Base-by-base conservation (phyloP, 1,140 invertebrate genomes). In the Saccostrea echinata region DNA sequence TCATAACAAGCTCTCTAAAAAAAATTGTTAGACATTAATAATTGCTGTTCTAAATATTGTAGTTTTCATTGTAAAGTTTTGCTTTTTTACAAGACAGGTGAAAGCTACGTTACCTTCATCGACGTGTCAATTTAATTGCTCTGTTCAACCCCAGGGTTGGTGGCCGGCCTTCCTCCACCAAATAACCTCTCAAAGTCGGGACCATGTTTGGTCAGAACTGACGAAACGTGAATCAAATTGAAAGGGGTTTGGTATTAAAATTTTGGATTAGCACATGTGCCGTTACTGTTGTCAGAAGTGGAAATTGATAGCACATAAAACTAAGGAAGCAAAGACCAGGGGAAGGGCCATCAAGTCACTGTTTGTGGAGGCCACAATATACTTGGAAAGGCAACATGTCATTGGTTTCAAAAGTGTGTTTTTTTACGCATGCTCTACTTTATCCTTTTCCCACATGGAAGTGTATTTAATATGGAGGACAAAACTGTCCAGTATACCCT, bases 281-380 rank as follows among this genome's bases (percentile, higher is more conserved):
- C 27, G 21, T 76, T 12, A 24, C 68, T 76, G 27, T 76, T 13
- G 9, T 27, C 24, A 27, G 30, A 33, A 30, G 27, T 8, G 68
- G 16, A 76, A 76, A 76, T 30, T 76, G 68, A 76, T 76, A 76
- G 27, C 27, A 76, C 68, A 30, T 76, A 76, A 12, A 76, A 76
- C 55, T 61, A n/a, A 61, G n/a, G 18, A n/a, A 61, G 18, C 55
- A 0, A 43, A 43, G 43, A 43, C 43, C 43, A 43, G 43, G 43
- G 43, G 43, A 43, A 61, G 18, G 55, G 55, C 21, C 55, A 1
- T 18, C 4, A 61, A 61, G 55, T 61, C 55, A 57, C 55, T 57
- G 13, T 13, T 57, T 13, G 9, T 13, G 55, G 21, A 1, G 16
- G 18, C 55, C 18, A 6, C 16, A 43, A 61, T 16, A 61, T 16